phyloP scores from a whole-genome alignment of 2,797 vertebrate genomes.

The Myotis pilosus region DNA sequence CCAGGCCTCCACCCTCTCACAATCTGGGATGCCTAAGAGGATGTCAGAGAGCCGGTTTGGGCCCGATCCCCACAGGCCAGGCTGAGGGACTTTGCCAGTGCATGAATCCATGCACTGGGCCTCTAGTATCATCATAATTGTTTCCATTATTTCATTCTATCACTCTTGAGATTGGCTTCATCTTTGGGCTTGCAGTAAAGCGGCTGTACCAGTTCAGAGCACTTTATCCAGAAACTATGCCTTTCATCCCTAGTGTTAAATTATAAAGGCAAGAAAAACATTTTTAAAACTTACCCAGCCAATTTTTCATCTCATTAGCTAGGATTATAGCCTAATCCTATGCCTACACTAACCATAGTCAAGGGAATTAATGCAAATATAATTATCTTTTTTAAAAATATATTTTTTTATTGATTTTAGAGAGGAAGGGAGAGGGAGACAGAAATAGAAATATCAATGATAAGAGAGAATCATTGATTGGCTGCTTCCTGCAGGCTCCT shows the following conservation, averaged over 20 bases:
- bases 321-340: neutral
- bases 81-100: no score
- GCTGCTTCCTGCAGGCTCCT: no score
- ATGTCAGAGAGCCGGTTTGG: no score
- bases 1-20: no score
- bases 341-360: neutral
- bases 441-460: no score
- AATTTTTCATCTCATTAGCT: neutral
- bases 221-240: neutral
- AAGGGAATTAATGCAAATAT: neutral
- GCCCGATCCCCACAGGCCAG: no score
- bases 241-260: neutral
- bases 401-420: no score
- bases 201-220: neutral
- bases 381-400: no score
- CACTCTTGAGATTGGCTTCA: neutral
- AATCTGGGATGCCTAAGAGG: no score
- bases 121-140: neutral
- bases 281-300: neutral
- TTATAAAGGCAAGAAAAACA: neutral
- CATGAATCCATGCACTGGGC: no score
- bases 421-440: no score
- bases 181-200: neutral
- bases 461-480: no score
- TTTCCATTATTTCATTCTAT: neutral